phyloP scores from a whole-genome alignment of 2,888 invertebrate genomes.

The Drosophila yooni region DNA sequence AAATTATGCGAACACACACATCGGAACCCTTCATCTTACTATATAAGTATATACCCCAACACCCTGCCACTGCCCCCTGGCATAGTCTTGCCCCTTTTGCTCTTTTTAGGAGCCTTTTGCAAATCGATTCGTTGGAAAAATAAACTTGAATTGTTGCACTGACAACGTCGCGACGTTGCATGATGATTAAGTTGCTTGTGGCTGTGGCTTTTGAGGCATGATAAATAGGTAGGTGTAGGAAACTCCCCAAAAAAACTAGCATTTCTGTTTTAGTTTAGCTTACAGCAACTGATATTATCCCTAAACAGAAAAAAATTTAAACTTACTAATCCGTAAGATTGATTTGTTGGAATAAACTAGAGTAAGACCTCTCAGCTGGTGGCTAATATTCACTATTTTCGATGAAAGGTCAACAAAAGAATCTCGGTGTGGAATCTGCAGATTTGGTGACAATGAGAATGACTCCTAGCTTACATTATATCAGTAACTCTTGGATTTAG shows the following conservation, averaged over 20 bases:
- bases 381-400: neutral
- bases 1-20: conserved; percentile 68
- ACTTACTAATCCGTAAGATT: neutral
- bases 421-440: neutral
- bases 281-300: neutral
- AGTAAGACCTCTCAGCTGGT: neutral
- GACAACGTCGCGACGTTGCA: conserved; percentile 28
- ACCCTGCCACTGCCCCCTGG: neutral
- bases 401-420: neutral
- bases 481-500: too few species aligned
- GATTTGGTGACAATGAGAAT: rapidly evolving
- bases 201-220: neutral
- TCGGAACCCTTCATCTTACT: conserved; percentile 13
- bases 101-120: conserved; percentile 9
- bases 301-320: neutral
- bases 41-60: neutral
- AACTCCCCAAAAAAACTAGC: neutral
- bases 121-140: conserved; percentile 71
- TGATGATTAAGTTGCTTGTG: conserved; percentile 16
- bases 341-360: neutral
- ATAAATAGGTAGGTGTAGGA: neutral
- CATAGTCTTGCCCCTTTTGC: neutral
- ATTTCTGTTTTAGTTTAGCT: neutral
- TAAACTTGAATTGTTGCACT: conserved; percentile 54
- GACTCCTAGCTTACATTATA: neutral